Evolutionary conservation across 2,888 invertebrate species (phyloP), one percentile per base, ranked within the genome.

Genomic region (Zootermopsis nevadensis): DNA sequence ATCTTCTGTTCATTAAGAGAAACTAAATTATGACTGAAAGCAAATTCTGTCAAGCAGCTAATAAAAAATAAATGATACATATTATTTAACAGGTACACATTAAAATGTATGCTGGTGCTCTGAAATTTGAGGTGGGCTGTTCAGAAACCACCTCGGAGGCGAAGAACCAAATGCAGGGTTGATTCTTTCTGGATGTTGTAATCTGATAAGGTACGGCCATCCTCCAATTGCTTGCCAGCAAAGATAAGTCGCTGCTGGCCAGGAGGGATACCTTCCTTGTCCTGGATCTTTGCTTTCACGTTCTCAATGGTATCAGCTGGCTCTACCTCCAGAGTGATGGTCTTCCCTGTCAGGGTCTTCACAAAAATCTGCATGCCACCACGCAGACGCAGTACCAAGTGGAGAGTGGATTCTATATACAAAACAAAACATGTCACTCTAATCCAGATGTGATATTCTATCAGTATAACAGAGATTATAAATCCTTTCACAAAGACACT

Each of bases 331-430:
- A 79, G 33, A 33, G 79, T 79, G n/a, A 79, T 79, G 6, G 79
- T 79, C 48, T 79, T 79, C 15, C 79, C 79, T 24, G 79, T 79
- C 33, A 79, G 35, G 24, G 79, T 79, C 48, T 79, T 79, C 33
- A 79, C 79, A 2, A 79, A 79, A 7, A 79, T 79, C 27, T 79
- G 79, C 79, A 79, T 79, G 7, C 77, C 72, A 35, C 72, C 72
- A 35, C 72, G 33, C 35, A 72, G 35, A 24, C 72, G 30, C 19
- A 72, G 35, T 6, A 72, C 72, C 30, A 72, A 33, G 31, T 72
- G 72, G 7, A 72, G 72, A n/a, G 72, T 72, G 31, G 72, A 72
- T 72, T 72, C 72, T 35, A 12, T 35, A 55, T 55, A 42, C 8
- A 42, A 42, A 42, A 42, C 42, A 42, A 42, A 42, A 42, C 42